Conservation (phyloP, 2,113 vertebrate genomes). For the Manacus vitellinus region DNA sequence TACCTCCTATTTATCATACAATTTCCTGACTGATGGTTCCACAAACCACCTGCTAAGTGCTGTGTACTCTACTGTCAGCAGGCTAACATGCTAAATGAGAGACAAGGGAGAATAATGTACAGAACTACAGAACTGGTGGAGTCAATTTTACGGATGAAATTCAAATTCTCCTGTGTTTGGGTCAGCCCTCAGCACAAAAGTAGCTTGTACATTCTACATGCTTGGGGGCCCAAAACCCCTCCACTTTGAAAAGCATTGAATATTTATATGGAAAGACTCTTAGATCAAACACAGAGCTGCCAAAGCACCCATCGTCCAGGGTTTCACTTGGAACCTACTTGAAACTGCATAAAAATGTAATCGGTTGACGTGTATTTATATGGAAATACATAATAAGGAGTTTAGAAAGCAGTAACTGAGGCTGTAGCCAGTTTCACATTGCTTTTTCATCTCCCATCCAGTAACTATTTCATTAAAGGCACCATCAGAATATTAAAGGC, state of each 20-base stretch:
- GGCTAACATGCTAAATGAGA: slow-evolving; percentile 77
- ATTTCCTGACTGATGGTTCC: slow-evolving; percentile 84
- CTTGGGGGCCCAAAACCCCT: slow-evolving; percentile 39
- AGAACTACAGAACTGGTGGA: slow-evolving; percentile 53
- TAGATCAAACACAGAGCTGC: slow-evolving; percentile 15
- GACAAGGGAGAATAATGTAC: slow-evolving; percentile 76
- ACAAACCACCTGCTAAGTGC: slow-evolving; percentile 84
- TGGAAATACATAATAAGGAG: slow-evolving; percentile 15
- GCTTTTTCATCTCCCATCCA: not conserved
- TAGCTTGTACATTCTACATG: slow-evolving; percentile 32
- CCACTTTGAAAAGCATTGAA: not conserved
- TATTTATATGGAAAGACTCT: slow-evolving; percentile 34
- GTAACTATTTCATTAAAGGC: not conserved
- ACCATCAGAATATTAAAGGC: not conserved
- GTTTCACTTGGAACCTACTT: slow-evolving; percentile 3
- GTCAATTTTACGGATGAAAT: slow-evolving; percentile 71
- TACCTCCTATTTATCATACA: slow-evolving; percentile 84
- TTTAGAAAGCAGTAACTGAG: not conserved
- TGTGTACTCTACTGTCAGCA: slow-evolving; percentile 82
- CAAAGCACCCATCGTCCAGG: not conserved
- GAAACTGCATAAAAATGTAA: slow-evolving; percentile 43
- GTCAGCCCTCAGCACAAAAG: not conserved
- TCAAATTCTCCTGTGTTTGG: slow-evolving; percentile 59
- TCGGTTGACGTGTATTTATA: not conserved
- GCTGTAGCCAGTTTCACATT: not conserved